Evolutionary conservation across 2,888 invertebrate species (phyloP).

Genomic region (Argynnis bischoffii): DNA sequence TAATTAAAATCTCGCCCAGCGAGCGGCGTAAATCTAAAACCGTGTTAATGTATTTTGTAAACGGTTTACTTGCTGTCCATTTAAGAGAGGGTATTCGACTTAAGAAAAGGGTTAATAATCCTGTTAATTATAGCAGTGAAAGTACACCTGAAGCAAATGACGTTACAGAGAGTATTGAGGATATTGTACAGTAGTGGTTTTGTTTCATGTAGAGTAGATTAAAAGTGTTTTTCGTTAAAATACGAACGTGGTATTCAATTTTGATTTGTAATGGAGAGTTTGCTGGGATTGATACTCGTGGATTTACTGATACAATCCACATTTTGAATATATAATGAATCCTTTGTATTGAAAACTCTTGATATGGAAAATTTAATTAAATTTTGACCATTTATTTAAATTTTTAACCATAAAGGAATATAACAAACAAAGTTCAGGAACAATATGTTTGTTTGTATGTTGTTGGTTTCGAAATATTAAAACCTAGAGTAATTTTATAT

Average conservation of each 20-base stretch:
- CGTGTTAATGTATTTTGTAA: conserved; percentile 52
- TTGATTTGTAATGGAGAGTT: too few relatives aligned
- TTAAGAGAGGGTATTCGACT: conserved; percentile 12
- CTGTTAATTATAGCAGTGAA: conserved; percentile 19
- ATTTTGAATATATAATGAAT: too few relatives aligned
- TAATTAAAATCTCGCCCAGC: conserved; percentile 46
- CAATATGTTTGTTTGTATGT: background rate
- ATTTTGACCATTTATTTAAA: too few relatives aligned
- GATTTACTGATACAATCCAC: too few relatives aligned
- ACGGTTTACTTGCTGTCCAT: conserved; percentile 35
- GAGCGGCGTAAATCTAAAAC: conserved; percentile 48
- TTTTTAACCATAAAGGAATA: too few relatives aligned
- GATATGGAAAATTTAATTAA: too few relatives aligned
- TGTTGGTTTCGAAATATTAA: too few relatives aligned
- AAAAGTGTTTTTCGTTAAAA: background rate
- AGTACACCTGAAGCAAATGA: conserved; percentile 26
- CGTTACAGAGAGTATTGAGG: conserved; percentile 6
- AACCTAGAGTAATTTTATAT: too few relatives aligned
- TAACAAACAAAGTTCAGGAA: too few relatives aligned
- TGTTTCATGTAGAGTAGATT: background rate
- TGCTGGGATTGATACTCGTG: too few relatives aligned
- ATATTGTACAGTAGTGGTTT: background rate
- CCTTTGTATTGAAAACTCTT: too few relatives aligned
- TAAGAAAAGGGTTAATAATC: conserved; percentile 17
- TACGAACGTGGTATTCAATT: too few relatives aligned